These are phyloP conservation scores for Eudasyphora cyanicolor DNA, from an alignment of 2,888 invertebrate species.

Conservation along the genomic window DNA sequence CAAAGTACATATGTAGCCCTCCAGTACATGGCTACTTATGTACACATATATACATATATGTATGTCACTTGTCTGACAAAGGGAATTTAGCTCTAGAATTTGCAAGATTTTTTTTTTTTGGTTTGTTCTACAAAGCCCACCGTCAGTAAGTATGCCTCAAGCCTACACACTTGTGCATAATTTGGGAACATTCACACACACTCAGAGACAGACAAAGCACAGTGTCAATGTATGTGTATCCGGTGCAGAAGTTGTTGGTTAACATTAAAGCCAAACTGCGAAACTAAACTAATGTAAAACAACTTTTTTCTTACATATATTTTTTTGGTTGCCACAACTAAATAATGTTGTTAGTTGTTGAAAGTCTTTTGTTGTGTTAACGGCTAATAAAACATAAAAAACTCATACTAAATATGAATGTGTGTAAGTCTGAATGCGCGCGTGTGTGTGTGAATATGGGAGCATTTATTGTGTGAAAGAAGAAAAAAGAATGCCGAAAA, in stretches of 20 bases:
- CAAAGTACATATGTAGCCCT: neutral
- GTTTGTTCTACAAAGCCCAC: no score
- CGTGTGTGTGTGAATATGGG: neutral
- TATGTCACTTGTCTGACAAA: neutral
- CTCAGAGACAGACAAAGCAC: no score
- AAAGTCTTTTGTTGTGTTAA: slow-evolving; percentile 47
- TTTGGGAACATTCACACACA: no score
- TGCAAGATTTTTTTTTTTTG: slow-evolving; percentile 16
- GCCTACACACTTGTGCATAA: no score
- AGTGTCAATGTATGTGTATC: no score
- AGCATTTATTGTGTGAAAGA: neutral
- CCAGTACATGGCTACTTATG: slow-evolving; percentile 5
- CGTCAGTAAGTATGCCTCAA: no score
- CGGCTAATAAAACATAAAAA: slow-evolving; percentile 50
- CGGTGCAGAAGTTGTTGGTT: neutral
- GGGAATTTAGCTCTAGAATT: slow-evolving; percentile 21
- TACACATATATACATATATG: neutral
- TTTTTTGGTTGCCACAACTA: slow-evolving; percentile 3
- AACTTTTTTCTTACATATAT: no score
- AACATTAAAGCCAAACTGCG: slow-evolving; percentile 3
- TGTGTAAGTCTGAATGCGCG: neutral
- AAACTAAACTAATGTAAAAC: slow-evolving; percentile 24
- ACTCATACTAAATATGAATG: slow-evolving; percentile 2
- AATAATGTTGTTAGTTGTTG: slow-evolving; percentile 40
- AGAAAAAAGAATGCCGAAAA: slow-evolving; percentile 30